phyloP scores from a whole-genome alignment of 2,797 vertebrate species.

The Oreochromis mossambicus region DNA sequence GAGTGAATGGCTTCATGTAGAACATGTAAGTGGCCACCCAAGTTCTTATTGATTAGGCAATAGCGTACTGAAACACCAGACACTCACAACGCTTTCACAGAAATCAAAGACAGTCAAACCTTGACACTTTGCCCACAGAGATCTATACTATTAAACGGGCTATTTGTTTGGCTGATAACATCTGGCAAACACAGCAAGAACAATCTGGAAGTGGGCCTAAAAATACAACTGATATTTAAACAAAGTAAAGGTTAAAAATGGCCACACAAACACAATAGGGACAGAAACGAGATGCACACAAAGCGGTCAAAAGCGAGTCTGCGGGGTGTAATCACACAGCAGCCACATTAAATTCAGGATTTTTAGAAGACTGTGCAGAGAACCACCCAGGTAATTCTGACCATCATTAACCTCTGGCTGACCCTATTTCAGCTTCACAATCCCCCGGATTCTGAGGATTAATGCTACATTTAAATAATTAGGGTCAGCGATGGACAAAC shows the following conservation, averaged over 20 bases:
- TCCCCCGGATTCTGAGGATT: constrained; percentile 72
- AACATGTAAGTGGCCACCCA: constrained; percentile 65
- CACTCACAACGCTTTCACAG: constrained; percentile 35
- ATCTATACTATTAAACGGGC: constrained; percentile 26
- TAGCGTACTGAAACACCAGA: constrained; percentile 36
- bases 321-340: constrained; percentile 50
- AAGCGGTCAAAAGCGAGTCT: background rate
- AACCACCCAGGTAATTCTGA: constrained; percentile 61
- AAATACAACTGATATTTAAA: constrained; percentile 5
- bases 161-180: constrained; percentile 3
- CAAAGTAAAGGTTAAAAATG: constrained; percentile 1
- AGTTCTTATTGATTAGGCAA: constrained; percentile 62
- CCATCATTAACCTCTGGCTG: constrained; percentile 73
- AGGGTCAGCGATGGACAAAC: constrained; percentile 69
- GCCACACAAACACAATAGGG: background rate
- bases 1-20: constrained; percentile 54
- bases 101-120: constrained; percentile 55
- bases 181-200: constrained; percentile 29
- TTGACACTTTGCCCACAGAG: constrained; percentile 41
- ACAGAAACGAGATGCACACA: background rate
- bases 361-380: constrained; percentile 35
- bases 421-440: constrained; percentile 67
- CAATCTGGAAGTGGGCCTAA: background rate
- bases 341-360: constrained; percentile 28
- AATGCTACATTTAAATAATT: constrained; percentile 76